Conservation (phyloP, 1,140 invertebrate species). For the Venturia canescens region DNA sequence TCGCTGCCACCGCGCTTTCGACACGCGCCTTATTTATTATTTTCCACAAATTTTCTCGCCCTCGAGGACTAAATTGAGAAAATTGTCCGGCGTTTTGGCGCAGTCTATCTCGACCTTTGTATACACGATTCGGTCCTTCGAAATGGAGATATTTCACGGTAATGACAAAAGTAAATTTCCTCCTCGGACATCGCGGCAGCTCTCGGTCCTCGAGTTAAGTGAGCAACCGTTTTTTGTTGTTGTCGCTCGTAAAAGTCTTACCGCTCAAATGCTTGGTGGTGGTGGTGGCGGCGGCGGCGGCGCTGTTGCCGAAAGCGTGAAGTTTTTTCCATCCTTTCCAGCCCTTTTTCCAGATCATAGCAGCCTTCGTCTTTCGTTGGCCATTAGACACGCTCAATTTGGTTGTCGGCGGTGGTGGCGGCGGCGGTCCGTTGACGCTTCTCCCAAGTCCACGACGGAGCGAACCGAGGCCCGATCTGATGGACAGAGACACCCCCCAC, state of each 20-base stretch:
- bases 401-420: neutral
- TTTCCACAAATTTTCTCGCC: neutral
- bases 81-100: neutral
- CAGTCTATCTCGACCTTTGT: neutral
- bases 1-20: too few relatives aligned
- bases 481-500: neutral
- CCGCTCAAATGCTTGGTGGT: slow-evolving; percentile 53
- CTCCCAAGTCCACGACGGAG: slow-evolving; percentile 66
- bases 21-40: too few relatives aligned
- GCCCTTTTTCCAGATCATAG: slow-evolving; percentile 77
- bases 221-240: neutral
- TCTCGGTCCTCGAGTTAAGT: neutral
- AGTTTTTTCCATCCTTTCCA: slow-evolving; percentile 88
- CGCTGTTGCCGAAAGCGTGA: slow-evolving; percentile 83
- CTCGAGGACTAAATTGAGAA: neutral
- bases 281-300: too few relatives aligned
- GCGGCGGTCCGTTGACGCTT: slow-evolving; percentile 50
- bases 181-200: neutral
- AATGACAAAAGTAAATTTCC: neutral
- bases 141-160: neutral
- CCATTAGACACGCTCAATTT: slow-evolving; percentile 56
- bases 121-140: neutral
- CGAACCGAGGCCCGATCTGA: slow-evolving; percentile 72
- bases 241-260: slow-evolving; percentile 27
- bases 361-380: slow-evolving; percentile 70